Evolutionary conservation across 2,113 vertebrate species (phyloP).

Genomic region (Copsychus sechellarum): DNA sequence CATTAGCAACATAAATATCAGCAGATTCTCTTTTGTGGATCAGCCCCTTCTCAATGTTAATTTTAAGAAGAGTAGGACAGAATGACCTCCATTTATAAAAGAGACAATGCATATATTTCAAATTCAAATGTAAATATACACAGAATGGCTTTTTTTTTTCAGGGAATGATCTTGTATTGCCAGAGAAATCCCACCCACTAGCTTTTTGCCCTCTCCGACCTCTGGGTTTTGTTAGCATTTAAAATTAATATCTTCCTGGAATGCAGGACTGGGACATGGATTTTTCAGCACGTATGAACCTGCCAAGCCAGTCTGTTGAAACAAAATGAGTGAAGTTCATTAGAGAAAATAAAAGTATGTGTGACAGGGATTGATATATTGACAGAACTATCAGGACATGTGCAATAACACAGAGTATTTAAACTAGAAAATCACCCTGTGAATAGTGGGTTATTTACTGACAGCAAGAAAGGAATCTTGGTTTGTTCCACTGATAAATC

Average conservation of each 20-base stretch:
- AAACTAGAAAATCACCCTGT: not conserved
- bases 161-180: not conserved
- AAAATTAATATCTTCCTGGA: not conserved
- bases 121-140: not conserved
- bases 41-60: not conserved
- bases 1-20: conserved; percentile 21
- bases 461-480: not conserved
- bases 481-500: not conserved
- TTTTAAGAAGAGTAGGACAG: not conserved
- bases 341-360: not conserved
- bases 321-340: not conserved
- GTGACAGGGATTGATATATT: not conserved
- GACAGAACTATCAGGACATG: not conserved
- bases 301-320: not conserved
- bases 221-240: not conserved
- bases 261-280: not conserved
- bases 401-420: not conserved
- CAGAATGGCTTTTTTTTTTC: not conserved
- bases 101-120: not conserved
- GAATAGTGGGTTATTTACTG: not conserved
- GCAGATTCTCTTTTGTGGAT: not conserved
- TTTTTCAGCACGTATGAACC: not conserved
- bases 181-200: not conserved
- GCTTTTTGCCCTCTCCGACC: not conserved
- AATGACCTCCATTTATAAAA: not conserved